These are phyloP conservation scores for Sesamia inferens DNA, from an alignment of 2,888 invertebrate species.

Conservation along the genomic window DNA sequence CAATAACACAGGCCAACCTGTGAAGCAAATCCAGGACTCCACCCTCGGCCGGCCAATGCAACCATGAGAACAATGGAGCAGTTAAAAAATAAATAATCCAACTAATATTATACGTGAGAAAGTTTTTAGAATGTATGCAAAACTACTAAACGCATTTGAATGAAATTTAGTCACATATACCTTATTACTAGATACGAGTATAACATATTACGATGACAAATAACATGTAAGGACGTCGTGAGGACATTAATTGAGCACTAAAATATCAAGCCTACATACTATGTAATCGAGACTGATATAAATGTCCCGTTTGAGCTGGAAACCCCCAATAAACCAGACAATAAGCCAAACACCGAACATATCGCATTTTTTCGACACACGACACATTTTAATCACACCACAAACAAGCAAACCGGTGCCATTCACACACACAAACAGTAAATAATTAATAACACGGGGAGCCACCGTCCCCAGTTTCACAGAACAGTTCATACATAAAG, in stretches of 20 bases:
- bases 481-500: slow-evolving; percentile 69
- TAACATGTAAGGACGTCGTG: too few species aligned
- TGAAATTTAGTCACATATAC: too few species aligned
- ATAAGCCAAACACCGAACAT: neutral
- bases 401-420: slow-evolving; percentile 23
- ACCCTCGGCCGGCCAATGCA: too few species aligned
- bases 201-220: too few species aligned
- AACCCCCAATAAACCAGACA: neutral
- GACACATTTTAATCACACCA: slow-evolving; percentile 48
- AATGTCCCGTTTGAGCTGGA: neutral
- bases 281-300: neutral
- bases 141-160: too few species aligned
- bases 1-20: too few species aligned
- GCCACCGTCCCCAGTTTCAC: slow-evolving; percentile 60
- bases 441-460: slow-evolving; percentile 65
- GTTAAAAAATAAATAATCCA: neutral
- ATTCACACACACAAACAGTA: slow-evolving; percentile 50
- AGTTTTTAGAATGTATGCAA: too few species aligned
- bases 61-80: too few species aligned
- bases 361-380: slow-evolving; percentile 15
- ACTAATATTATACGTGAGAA: too few species aligned
- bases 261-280: neutral
- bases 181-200: too few species aligned
- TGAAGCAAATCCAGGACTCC: too few species aligned
- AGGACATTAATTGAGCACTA: neutral